A percentile compares a stretch with the other conserved stretches of the same genome.
Conservation (phyloP, 2,797 vertebrate species). For the Benthosema pterotum region DNA sequence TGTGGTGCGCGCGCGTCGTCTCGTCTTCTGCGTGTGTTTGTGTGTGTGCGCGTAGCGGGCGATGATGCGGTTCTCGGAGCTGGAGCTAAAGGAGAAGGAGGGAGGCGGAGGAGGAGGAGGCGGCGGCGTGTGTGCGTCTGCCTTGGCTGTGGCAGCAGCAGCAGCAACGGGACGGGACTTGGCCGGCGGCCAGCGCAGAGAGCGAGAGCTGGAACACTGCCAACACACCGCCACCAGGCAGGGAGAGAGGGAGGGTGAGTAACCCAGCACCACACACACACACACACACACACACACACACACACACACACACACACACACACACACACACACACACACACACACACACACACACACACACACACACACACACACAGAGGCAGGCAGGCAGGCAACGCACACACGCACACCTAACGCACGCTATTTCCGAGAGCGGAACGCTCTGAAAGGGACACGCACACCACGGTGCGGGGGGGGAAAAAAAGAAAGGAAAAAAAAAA, state of each 20-base stretch:
- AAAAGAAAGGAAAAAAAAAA: no score
- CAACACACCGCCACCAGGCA: slow-evolving; percentile 78
- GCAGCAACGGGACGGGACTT: slow-evolving; percentile 85
- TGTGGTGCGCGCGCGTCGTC: slow-evolving; percentile 18
- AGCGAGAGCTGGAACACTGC: slow-evolving; percentile 76
- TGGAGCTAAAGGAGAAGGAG: slow-evolving; percentile 99
- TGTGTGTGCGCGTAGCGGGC: slow-evolving; percentile 92
- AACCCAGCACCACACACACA: slow-evolving; percentile 50
- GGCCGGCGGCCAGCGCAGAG: slow-evolving; percentile 81
- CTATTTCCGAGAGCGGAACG: slow-evolving; percentile 27
- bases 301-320: slow-evolving; percentile 7
- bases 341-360: slow-evolving; percentile 31
- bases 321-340: slow-evolving; percentile 11
- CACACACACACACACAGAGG: no score
- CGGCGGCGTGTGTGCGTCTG: slow-evolving; percentile 74
- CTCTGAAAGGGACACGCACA: slow-evolving; percentile 33
- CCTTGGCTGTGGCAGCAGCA: slow-evolving; percentile 78
- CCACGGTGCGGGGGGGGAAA: no score
- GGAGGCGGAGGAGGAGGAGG: slow-evolving; percentile 77
- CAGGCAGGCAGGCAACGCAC: no score
- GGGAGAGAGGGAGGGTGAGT: slow-evolving; percentile 81
- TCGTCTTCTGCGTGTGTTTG: slow-evolving; percentile 62
- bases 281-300: slow-evolving; percentile 22
- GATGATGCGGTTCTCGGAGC: slow-evolving; percentile 99
- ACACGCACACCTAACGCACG: slow-evolving; percentile 17